Evolutionary conservation across 2,888 invertebrate genomes (phyloP), one percentile per base, ranked within the genome.

Genomic region (Chrysodeixis includens): DNA sequence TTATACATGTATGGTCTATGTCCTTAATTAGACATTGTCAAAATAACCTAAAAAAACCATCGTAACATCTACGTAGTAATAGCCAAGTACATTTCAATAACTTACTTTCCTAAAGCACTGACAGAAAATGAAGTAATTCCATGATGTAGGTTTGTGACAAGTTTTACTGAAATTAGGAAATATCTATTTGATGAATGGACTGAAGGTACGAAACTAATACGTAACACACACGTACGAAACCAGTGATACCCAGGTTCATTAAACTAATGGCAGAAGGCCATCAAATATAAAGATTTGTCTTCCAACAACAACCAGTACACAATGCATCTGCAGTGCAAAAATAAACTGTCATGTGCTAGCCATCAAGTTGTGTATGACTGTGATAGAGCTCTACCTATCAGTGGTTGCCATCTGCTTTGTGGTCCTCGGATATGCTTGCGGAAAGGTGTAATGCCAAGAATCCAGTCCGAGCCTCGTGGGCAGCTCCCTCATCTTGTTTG

Each of bases 351-450:
- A 66, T 58, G 54, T 73, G 12, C 52, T 53, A 51, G 56, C 58
- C 49, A 52, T 70, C n/a, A 78, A 59, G 49, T 64, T 78, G 58
- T 82, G 77, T 16, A 83, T 73, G 76, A 75, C 79, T 35, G 66
- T 79, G 26, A 62, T 74, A 40, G 75, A 83, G 66, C 85, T 86
- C 69, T 86, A 83, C 68, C 51, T 87, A 62, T 71, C 84, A 59
- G 52, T 86, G 53, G 58, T 84, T 53, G 83, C 84, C 30, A 86
- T 85, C 69, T 78, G 65, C 61, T 71, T 87, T 8, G 69, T 87
- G 46, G 35, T 86, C 20, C 30, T 87, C 30, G 89, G 87, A 32
- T 87, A 84, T 62, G 7, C 84, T 8, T 69, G 83, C 55, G 83
- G 77, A 20, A 84, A 82, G 58, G 69, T 82, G 9, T 76, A 66